These are phyloP conservation scores for Philaenus spumarius DNA, from an alignment of 1,140 invertebrate species.

Conservation along the genomic window DNA sequence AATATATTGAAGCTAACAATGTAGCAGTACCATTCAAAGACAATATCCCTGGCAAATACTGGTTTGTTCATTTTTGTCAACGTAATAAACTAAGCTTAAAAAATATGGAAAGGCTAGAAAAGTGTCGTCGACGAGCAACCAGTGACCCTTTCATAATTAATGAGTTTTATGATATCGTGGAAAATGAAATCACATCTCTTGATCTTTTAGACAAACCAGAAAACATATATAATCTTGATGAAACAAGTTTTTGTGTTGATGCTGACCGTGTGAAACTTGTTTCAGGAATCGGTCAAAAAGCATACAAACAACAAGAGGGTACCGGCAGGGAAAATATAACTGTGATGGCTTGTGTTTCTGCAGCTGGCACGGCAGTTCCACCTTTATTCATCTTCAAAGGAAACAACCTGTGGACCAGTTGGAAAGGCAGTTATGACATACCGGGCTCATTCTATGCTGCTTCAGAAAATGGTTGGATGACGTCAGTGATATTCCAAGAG, in stretches of 20 bases:
- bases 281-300: slow-evolving; percentile 15
- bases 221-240: slow-evolving; percentile 23
- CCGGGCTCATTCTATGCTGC: slow-evolving; percentile 19
- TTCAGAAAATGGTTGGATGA: slow-evolving; percentile 19
- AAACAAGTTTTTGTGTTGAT: slow-evolving; percentile 16
- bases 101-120: slow-evolving; percentile 6
- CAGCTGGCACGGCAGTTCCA: slow-evolving; percentile 7
- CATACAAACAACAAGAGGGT: slow-evolving; percentile 10
- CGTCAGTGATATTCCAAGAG: slow-evolving; percentile 9
- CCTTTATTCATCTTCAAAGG: slow-evolving; percentile 17
- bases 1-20: background rate
- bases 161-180: slow-evolving; percentile 19
- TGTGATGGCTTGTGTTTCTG: slow-evolving; percentile 14
- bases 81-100: slow-evolving; percentile 9
- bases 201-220: slow-evolving; percentile 20
- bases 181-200: slow-evolving; percentile 9
- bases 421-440: slow-evolving; percentile 14
- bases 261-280: slow-evolving; percentile 5
- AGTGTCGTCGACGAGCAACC: background rate
- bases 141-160: slow-evolving; percentile 27
- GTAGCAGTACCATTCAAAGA: background rate
- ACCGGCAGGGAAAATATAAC: slow-evolving; percentile 14
- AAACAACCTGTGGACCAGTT: background rate
- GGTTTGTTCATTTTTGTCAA: background rate
- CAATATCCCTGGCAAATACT: background rate